A percentile compares a stretch with the other conserved stretches of the same genome.
Evolutionary conservation across 2,113 vertebrate species (phyloP).

Genomic region (Bubo blakistoni): DNA sequence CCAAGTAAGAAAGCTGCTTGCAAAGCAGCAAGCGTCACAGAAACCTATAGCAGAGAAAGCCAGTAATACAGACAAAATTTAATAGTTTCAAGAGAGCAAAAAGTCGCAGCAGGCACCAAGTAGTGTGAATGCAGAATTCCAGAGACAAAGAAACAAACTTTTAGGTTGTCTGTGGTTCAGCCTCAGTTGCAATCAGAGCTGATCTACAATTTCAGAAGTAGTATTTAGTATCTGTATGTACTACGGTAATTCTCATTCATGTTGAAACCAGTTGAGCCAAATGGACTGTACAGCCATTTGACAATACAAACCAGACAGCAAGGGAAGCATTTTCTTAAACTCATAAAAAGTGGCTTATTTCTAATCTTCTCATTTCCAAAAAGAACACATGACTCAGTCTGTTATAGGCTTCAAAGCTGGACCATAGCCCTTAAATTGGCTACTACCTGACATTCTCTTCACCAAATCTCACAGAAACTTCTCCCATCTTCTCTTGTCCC

Average conservation of each 20-base stretch:
- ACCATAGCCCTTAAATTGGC: fast-evolving
- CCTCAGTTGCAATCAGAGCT: background rate
- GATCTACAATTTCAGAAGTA: background rate
- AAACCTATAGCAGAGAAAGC: background rate
- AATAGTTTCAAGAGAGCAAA: background rate
- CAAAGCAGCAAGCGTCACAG: background rate
- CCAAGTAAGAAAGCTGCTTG: background rate
- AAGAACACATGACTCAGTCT: background rate
- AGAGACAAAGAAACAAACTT: background rate
- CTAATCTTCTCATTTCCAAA: background rate
- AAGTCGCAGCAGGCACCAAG: background rate
- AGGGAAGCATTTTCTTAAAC: background rate
- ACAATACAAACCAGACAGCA: background rate
- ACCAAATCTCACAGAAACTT: background rate
- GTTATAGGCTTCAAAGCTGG: background rate
- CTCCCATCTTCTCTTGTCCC: background rate
- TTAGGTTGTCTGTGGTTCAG: background rate
- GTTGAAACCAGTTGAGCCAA: background rate
- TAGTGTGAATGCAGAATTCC: background rate
- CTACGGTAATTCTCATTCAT: background rate
- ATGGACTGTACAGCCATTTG: background rate
- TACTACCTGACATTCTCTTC: background rate
- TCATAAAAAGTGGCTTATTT: background rate
- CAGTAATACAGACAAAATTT: background rate
- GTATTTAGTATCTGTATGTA: background rate